Evolutionary conservation across 1,140 invertebrate species (phyloP), one percentile per base, ranked within the genome.

Genomic region (Sesamia nonagrioides): DNA sequence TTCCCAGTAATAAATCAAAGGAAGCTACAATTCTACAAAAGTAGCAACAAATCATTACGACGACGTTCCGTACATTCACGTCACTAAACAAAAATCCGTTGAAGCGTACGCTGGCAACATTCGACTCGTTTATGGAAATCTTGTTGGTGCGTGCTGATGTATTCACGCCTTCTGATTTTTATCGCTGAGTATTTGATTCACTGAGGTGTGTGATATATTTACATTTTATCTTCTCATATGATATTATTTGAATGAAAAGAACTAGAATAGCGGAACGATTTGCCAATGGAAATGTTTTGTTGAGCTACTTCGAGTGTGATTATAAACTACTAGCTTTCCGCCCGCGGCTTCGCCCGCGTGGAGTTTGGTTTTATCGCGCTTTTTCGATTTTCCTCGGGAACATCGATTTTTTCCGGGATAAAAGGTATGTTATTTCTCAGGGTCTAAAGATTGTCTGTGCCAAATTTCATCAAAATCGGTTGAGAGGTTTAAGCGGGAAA

Each of bases 101-200:
- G 63, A 66, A 77, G 61, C 75, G 60, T 50, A 76, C 61, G 74
- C 37, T 77, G 72, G 58, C 73, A 72, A 78, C 63, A 76, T 77
- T 82, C 77, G 72, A 52, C 52, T 79, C 81, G 74, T 69, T 82
- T 82, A 82, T 82, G 81, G 80, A 82, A 80, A 82, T 82, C 74
- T 78, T 77, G 78, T 78, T 75, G 81, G 73, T 82, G 78, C 76
- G 81, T 75, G 80, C 71, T 52, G 63, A 79, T 66, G 61, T 80
- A 78, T 82, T 82, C 78, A 82, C 81, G 78, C 68, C 81, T 78
- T 58, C 78, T 80, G 81, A 82, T 82, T 82, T 82, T 82, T 82
- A 82, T 80, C 78, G 75, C 48, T 35, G 40, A 56, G 60, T 77
- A 72, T 82, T 66, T 69, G 78, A 82, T 77, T 78, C 52, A 82